Evolutionary conservation across 2,888 invertebrate species (phyloP), one percentile per base, ranked within the genome.

Genomic region (Eristalinus sepulchralis): DNA sequence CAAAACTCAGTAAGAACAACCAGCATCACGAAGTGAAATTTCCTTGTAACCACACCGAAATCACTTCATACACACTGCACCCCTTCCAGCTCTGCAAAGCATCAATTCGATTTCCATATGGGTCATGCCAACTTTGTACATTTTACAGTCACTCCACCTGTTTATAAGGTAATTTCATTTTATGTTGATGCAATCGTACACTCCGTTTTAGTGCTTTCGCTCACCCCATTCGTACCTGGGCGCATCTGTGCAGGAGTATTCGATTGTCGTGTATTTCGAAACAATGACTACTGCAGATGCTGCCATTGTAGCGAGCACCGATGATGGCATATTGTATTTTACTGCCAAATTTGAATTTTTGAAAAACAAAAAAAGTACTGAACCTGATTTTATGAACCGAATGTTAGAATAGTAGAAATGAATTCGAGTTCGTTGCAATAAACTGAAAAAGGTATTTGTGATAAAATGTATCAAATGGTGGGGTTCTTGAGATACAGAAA

Each of bases 261-360:
- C 17, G 27, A 17, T 24, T 24, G 53, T 17, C 75, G 62, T 79
- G 70, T 75, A 79, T 71, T 53, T 31, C 59, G 59, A 71, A 71
- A 84, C 70, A 83, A 57, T 84, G 70, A 57, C 60, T 10, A 31
- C 11, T 62, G 55, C 83, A 84, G 79, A 75, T 75, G 83, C 55
- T 75, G 39, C 31, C 79, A 79, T 47, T 82, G 73, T 59, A 73
- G 34, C 64, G 57, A 73, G 64, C 59, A 62, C 55, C 22, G 53
- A 60, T 62, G 83, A 75, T 75, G 75, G 31, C 34, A 27, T 66
- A 11, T 63, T 78, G 11, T 11, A 39, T 83, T 83, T 79, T 66
- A 75, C 24, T 62, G 39, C 62, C 47, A 17, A 68, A 72, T 63
- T 67, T 60, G 22, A 39, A 39, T 78, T 78, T 78, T 64, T 13